Evolutionary conservation across 1,140 invertebrate genomes (phyloP).

Genomic region (Melitaea cinxia): DNA sequence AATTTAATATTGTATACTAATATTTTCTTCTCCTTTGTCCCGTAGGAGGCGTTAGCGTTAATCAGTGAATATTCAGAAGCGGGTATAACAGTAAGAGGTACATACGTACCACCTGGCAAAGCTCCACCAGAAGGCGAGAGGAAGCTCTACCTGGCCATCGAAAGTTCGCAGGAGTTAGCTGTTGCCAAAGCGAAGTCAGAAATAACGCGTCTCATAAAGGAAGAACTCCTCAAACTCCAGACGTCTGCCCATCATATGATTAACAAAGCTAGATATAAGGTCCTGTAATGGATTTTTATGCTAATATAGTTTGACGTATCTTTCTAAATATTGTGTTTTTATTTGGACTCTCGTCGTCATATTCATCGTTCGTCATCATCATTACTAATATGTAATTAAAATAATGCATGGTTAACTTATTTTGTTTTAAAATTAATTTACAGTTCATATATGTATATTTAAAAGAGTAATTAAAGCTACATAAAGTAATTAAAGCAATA

Average conservation of each 20-base stretch:
- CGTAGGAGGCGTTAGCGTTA: constrained; percentile 96
- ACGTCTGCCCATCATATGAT: constrained; percentile 92
- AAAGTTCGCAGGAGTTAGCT: constrained; percentile 97
- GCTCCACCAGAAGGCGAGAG: constrained; percentile 95
- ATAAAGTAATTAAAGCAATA: too few relatives aligned
- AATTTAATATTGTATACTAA: not conserved
- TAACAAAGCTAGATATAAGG: constrained; percentile 97
- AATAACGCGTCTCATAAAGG: constrained; percentile 98
- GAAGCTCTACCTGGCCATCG: constrained; percentile 99
- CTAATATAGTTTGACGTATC: constrained; percentile 46
- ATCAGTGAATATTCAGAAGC: constrained; percentile 99
- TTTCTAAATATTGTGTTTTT: constrained; percentile 41
- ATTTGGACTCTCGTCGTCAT: constrained; percentile 23
- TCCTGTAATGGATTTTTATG: constrained; percentile 85
- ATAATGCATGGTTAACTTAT: too few relatives aligned
- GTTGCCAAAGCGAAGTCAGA: constrained; percentile 99
- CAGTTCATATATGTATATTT: too few relatives aligned
- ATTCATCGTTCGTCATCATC: not conserved
- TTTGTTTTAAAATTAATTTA: too few relatives aligned
- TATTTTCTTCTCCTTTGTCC: not conserved
- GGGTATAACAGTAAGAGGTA: constrained; percentile 98
- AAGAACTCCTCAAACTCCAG: constrained; percentile 97
- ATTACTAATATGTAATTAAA: too few relatives aligned
- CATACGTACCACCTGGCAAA: constrained; percentile 96
- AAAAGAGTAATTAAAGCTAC: too few relatives aligned